Base-by-base conservation (phyloP, 1,140 invertebrate species). In the Homalodisca vitripennis region DNA sequence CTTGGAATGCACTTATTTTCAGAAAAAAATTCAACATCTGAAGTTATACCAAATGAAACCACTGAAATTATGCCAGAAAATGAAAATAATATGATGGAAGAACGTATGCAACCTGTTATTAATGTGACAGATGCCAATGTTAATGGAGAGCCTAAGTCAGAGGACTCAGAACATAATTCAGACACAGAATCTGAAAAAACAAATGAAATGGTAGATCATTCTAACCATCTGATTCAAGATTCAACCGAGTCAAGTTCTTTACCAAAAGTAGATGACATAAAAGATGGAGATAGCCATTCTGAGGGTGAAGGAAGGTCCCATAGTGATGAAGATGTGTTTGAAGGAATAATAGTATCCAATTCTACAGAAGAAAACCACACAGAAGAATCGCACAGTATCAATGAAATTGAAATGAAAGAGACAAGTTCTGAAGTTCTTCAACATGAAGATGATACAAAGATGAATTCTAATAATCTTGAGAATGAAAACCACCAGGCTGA, bases 11-110 rank as follows among this genome's bases (percentile, higher is more conserved):
- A n/a, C n/a, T n/a, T n/a, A n/a, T n/a, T n/a, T n/a, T n/a, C n/a
- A n/a, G n/a, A n/a, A n/a, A n/a, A n/a, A n/a, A n/a, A n/a, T 73
- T 47, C 70, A 12, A 73, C 73, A 60, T 70, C 74, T 20, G 75
- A 78, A 71, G 70, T 78, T 51, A 72, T 75, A 73, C 70, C 78
- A 20, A 70, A 78, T 72, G 63, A 76, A 0, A 73, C 73, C 57
- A 22, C 76, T 26, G 75, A 76, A 72, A 46, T 69, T 22, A 74
- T 73, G 62, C 72, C 72, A 24, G 75, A 77, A 72, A 71, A 24
- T 55, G 66, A 68, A 69, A 32, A 26, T 72, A 41, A 70, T 13
- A 73, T 73, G 53, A 70, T 74, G n/a, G 75, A 78, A 72, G 71
- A 79, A 73, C 70, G 77, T n/a, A 71, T 77, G 12, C 47, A 51